A percentile compares a stretch with the other conserved stretches of the same genome.
These are phyloP conservation scores for Gonocerus acuteangulatus DNA, from an alignment of 2,888 invertebrate species.

Conservation along the genomic window DNA sequence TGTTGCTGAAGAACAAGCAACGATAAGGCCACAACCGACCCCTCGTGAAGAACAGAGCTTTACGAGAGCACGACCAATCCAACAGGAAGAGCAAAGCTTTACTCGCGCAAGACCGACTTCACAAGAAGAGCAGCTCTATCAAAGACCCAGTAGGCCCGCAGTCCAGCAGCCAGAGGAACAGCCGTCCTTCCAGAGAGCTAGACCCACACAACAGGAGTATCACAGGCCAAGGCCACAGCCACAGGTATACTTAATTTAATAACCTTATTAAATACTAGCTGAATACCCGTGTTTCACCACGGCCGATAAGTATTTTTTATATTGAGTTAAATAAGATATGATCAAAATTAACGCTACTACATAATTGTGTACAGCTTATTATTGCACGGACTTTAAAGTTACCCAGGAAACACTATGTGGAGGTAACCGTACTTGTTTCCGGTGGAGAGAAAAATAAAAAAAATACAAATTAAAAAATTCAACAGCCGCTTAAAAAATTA, in stretches of 20 bases:
- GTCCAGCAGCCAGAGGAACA: constrained; percentile 12
- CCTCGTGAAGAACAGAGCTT: neutral
- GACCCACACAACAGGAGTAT: constrained; percentile 7
- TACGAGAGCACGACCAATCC: neutral
- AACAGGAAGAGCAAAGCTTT: constrained; percentile 8
- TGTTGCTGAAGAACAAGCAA: neutral
- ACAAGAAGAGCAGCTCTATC: neutral
- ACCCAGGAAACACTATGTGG: too few species aligned
- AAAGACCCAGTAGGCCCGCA: neutral
- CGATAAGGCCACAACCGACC: neutral
- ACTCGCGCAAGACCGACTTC: neutral
- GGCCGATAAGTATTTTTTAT: too few species aligned
- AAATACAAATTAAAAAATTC: too few species aligned
- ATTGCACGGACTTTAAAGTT: too few species aligned
- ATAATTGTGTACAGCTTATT: too few species aligned
- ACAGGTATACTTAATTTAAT: too few species aligned
- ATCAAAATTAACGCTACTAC: too few species aligned
- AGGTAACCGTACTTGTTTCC: neutral
- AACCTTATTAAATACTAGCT: too few species aligned
- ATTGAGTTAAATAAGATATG: too few species aligned
- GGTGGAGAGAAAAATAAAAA: too few species aligned
- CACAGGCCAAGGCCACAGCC: constrained; percentile 1
- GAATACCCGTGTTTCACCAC: too few species aligned
- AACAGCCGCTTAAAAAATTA: too few species aligned
- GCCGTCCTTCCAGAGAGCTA: constrained; percentile 21